These are phyloP conservation scores for Pogoniulus pusillus DNA, from an alignment of 2,797 vertebrate genomes.

Conservation along the genomic window DNA sequence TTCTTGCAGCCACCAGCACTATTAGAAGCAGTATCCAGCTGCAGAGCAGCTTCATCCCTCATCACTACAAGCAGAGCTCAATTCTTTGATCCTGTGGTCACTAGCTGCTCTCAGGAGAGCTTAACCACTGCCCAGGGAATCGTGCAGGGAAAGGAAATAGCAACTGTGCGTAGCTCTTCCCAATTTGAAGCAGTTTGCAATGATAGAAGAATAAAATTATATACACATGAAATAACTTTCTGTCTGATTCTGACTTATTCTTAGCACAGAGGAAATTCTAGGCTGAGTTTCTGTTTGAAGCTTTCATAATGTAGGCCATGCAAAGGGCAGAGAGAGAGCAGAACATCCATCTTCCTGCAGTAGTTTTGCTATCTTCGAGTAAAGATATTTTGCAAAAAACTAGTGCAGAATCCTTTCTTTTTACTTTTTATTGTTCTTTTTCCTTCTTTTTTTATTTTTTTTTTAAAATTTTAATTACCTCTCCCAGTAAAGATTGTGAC, in stretches of 20 bases:
- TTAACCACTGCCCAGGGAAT: not conserved
- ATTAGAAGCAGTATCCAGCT: accelerated
- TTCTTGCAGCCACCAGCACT: accelerated
- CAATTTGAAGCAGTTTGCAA: not conserved
- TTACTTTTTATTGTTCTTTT: no score
- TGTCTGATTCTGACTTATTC: not conserved
- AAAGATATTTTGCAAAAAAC: not conserved
- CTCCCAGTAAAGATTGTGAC: not conserved
- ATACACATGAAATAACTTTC: not conserved
- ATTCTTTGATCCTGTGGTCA: not conserved
- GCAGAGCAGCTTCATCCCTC: not conserved
- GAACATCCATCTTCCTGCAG: not conserved
- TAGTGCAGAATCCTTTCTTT: not conserved
- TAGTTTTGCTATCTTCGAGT: not conserved
- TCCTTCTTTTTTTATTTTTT: no score
- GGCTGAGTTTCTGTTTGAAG: not conserved
- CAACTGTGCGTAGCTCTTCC: not conserved
- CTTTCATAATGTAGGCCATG: not conserved
- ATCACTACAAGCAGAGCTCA: accelerated
- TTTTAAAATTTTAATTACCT: no score
- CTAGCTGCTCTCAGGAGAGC: not conserved
- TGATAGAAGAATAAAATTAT: not conserved
- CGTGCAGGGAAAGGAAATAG: not conserved
- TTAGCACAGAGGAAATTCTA: not conserved
- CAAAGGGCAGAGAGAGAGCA: not conserved